Conservation (phyloP, 2,113 vertebrate species). For the Cavia porcellus region DNA sequence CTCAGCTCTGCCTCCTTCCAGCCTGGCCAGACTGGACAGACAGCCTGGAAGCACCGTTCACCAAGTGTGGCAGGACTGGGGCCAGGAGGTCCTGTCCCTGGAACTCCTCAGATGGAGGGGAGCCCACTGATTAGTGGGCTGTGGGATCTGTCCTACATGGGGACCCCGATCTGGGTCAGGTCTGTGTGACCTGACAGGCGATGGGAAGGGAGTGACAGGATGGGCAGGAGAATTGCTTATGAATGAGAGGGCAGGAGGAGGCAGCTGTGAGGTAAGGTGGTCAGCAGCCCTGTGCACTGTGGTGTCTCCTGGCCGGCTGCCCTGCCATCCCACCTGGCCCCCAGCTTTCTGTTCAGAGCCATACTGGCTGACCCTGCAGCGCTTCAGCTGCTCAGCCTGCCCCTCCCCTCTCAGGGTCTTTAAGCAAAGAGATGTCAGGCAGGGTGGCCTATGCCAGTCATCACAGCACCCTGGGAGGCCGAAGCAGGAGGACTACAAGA, state of each 20-base stretch:
- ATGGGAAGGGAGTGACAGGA: accelerated
- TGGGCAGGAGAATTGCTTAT: accelerated
- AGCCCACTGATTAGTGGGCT: background rate
- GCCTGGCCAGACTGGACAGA: background rate
- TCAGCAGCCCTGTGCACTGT: accelerated
- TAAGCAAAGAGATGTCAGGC: background rate
- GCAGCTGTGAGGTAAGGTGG: accelerated
- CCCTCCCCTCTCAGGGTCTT: accelerated
- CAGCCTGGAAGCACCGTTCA: accelerated
- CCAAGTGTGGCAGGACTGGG: background rate
- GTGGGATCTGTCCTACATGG: background rate
- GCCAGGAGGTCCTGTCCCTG: accelerated
- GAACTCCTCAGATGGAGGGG: background rate
- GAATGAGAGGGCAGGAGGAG: accelerated
- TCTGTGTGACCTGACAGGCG: accelerated
- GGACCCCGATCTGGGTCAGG: accelerated
- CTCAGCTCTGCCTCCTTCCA: accelerated
- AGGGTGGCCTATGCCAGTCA: background rate
- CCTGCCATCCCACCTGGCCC: accelerated
- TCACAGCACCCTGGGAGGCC: background rate
- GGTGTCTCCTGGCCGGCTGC: accelerated
- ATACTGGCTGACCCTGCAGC: background rate
- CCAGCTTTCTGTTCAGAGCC: background rate
- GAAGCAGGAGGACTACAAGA: background rate
- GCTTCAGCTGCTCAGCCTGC: too few species aligned